phyloP scores from a whole-genome alignment of 2,888 invertebrate genomes.

The Chloroclystis v-ata region DNA sequence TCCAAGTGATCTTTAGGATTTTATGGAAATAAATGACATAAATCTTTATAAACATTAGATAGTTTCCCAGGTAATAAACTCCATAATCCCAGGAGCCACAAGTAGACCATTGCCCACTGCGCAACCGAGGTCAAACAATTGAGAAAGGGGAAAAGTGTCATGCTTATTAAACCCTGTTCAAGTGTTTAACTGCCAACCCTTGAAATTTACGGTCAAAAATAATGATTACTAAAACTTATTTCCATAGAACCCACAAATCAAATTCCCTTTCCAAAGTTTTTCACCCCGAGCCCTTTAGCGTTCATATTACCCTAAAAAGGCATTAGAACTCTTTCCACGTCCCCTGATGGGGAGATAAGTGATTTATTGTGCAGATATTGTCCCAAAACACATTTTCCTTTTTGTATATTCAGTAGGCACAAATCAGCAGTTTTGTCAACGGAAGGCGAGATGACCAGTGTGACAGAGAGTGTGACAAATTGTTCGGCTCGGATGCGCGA shows the following conservation, averaged over 20 bases:
- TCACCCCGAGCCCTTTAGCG: neutral
- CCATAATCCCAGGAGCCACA: too few species aligned
- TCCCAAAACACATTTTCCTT: slow-evolving; percentile 24
- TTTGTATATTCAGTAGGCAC: slow-evolving; percentile 25
- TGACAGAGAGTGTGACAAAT: slow-evolving; percentile 29
- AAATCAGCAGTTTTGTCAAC: slow-evolving; percentile 21
- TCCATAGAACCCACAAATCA: neutral
- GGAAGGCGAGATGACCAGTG: slow-evolving; percentile 31
- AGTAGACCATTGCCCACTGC: too few species aligned
- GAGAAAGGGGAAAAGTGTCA: too few species aligned
- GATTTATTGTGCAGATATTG: slow-evolving; percentile 30
- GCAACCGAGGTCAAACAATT: too few species aligned
- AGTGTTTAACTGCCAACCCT: too few species aligned
- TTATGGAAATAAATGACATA: too few species aligned
- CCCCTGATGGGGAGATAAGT: slow-evolving; percentile 27
- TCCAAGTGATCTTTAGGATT: too few species aligned
- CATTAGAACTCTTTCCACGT: slow-evolving; percentile 26
- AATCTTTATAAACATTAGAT: too few species aligned
- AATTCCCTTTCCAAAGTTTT: slow-evolving; percentile 1
- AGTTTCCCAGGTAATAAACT: too few species aligned
- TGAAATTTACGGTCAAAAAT: too few species aligned
- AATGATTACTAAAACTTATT: too few species aligned
- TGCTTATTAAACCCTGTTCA: too few species aligned
- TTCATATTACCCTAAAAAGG: slow-evolving; percentile 6
- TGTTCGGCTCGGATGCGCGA: slow-evolving; percentile 14